Base-by-base conservation (phyloP, 2,797 vertebrate species). In the Periparus ater region DNA sequence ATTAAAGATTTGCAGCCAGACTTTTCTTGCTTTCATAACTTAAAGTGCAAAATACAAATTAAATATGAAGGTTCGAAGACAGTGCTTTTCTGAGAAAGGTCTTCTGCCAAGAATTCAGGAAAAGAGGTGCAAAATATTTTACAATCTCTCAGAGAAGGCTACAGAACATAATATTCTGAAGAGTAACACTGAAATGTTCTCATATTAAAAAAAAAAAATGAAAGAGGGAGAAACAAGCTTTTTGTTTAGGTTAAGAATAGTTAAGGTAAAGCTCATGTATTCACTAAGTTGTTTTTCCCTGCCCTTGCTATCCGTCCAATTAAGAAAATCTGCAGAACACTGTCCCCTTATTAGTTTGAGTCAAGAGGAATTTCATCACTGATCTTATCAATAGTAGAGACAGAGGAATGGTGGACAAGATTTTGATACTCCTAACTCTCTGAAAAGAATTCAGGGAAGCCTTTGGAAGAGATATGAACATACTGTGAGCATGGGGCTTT, bases 1-100 rank as follows among this genome's bases (percentile, higher is more conserved):
- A 91, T 94, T 93, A 75, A 95, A 85, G 66, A 81, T 82, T 85
- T 89, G 53, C 40, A 78, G 76, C 66, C 29, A 91, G 62, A 80
- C 29, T 72, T 73, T 57, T 91, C 79, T 91, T 48, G 51, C 66
- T 85, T 85, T 66, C 30, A 29, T 57, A 67, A 66, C 10, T 82
- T 80, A 75, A 92, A 1, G 13, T 57, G 68, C 25, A 93, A 75
- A 85, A 65, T 63, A 40, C 21, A 91, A 94, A 84, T 88, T 93
- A 89, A 96, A 50, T 68, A 63, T 25, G 73, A 94, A 93, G 19
- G 45, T 79, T 93, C 61, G 91, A 50, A 93, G 67, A 75, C n/a
- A 72, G 42, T 16, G 25, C 84, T 76, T 81, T 96, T 96, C 67
- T 77, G 60, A 76, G 44, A 66, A 92, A 85, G 18, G 16, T 50